Evolutionary conservation across 2,888 invertebrate species (phyloP).

Genomic region (Monochamus alternatus): DNA sequence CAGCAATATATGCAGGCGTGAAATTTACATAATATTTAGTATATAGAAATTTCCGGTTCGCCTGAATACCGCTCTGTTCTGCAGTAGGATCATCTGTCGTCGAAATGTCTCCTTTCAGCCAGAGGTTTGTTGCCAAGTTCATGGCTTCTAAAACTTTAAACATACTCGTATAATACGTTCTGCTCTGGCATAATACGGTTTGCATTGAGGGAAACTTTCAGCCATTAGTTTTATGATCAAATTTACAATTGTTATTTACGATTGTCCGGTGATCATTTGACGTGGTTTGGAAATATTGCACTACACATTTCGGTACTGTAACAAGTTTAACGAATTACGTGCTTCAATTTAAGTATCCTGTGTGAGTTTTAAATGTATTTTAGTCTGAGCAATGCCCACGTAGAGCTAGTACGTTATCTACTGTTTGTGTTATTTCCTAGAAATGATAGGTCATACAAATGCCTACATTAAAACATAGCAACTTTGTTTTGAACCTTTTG

Average conservation of each 20-base stretch:
- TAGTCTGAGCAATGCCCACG: no score
- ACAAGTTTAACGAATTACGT: slow-evolving; percentile 7
- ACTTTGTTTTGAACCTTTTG: no score
- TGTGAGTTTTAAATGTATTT: neutral
- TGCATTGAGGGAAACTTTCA: slow-evolving; percentile 27
- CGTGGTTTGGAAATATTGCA: slow-evolving; percentile 2
- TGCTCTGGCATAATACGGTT: slow-evolving; percentile 18
- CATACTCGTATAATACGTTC: slow-evolving; percentile 35
- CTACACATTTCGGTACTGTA: neutral
- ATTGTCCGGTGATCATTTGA: neutral
- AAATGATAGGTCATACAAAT: no score
- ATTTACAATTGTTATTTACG: slow-evolving; percentile 31
- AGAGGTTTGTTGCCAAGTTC: slow-evolving; percentile 40
- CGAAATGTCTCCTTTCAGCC: slow-evolving; percentile 34
- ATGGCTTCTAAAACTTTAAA: slow-evolving; percentile 43
- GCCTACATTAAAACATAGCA: no score
- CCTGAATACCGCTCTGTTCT: slow-evolving; percentile 14
- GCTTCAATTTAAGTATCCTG: neutral
- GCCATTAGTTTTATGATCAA: slow-evolving; percentile 23
- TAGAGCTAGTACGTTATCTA: no score
- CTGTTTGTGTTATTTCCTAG: no score
- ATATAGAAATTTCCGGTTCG: neutral
- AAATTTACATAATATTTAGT: neutral
- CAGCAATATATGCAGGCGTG: no score
- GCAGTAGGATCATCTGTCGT: slow-evolving; percentile 32